Evolutionary conservation across 2,888 invertebrate species (phyloP).

Genomic region (Sisyra terminalis): DNA sequence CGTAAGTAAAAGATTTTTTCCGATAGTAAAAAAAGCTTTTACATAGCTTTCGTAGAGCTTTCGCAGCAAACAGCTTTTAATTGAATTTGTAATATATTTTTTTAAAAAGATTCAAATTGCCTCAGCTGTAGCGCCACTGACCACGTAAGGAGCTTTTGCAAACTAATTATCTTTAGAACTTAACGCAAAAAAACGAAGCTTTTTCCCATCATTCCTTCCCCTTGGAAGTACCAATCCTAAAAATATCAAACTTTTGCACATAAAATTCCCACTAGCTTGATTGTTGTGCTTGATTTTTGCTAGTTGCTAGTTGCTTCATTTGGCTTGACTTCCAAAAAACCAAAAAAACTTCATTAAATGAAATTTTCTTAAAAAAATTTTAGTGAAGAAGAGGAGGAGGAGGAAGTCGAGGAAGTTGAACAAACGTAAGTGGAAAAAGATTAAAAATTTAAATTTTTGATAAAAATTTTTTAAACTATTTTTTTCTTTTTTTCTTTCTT

Average conservation of each 20-base stretch:
- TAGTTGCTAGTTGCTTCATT: no score
- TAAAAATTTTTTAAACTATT: constrained; percentile 7
- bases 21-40: constrained; percentile 2
- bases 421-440: constrained; percentile 46
- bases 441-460: neutral
- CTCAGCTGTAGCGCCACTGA: constrained; percentile 8
- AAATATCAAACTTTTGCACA: no score
- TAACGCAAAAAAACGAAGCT: constrained; percentile 2
- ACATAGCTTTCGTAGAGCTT: neutral
- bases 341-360: no score
- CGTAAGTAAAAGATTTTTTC: constrained; percentile 49
- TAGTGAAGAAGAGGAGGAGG: constrained; percentile 57
- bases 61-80: neutral
- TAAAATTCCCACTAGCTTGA: no score
- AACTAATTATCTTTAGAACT: constrained; percentile 1
- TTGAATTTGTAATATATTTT: neutral
- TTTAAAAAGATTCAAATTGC: neutral
- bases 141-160: constrained; percentile 12
- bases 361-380: constrained; percentile 19
- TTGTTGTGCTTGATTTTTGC: no score
- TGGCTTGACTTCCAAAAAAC: no score
- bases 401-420: constrained; percentile 58
- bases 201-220: no score
- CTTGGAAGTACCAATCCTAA: no score
- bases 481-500: constrained; percentile 19